Percentiles rank a stretch among this genome's conserved stretches.
Evolutionary conservation across 1,140 invertebrate species (phyloP).

Genomic region (Belonocnema kinseyi): DNA sequence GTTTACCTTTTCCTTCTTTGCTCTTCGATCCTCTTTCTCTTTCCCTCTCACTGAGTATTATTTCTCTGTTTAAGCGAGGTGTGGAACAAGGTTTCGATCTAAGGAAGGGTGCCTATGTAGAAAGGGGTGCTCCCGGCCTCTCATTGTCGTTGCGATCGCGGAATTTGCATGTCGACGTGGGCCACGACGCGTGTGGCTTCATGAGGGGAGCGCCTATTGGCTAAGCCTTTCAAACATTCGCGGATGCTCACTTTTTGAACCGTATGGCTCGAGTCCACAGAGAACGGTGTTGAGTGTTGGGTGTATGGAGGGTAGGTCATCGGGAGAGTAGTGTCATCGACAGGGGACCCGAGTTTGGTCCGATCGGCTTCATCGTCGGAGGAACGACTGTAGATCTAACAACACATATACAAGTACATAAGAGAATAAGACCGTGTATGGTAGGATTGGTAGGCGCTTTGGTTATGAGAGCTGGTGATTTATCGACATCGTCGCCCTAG

Average conservation of each 20-base stretch:
- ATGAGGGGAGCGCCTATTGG: slow-evolving; percentile 34
- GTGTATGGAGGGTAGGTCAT: slow-evolving; percentile 35
- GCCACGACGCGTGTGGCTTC: slow-evolving; percentile 49
- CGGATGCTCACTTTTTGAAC: slow-evolving; percentile 44
- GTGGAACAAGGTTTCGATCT: background rate
- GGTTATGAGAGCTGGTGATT: slow-evolving; percentile 62
- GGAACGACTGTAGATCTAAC: background rate
- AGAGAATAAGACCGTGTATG: slow-evolving; percentile 4
- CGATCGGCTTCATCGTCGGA: slow-evolving; percentile 16
- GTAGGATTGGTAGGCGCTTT: slow-evolving; percentile 47
- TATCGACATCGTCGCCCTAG: slow-evolving; percentile 61
- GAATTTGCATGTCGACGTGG: slow-evolving; percentile 65
- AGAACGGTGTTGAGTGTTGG: slow-evolving; percentile 1
- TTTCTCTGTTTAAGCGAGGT: slow-evolving; percentile 4
- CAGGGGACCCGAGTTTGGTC: background rate
- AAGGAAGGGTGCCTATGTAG: slow-evolving; percentile 27
- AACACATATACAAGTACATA: background rate
- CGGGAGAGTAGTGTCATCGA: slow-evolving; percentile 12
- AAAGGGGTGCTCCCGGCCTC: slow-evolving; percentile 36
- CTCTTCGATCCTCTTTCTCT: too few species aligned
- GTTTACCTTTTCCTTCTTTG: too few species aligned
- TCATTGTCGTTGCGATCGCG: slow-evolving; percentile 52
- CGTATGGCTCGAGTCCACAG: slow-evolving; percentile 3
- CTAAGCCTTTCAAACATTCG: slow-evolving; percentile 25
- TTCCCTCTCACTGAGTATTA: background rate